Evolutionary conservation across 2,888 invertebrate genomes (phyloP), one percentile per base, ranked within the genome.

Genomic region (Caradrina clavipalpis): DNA sequence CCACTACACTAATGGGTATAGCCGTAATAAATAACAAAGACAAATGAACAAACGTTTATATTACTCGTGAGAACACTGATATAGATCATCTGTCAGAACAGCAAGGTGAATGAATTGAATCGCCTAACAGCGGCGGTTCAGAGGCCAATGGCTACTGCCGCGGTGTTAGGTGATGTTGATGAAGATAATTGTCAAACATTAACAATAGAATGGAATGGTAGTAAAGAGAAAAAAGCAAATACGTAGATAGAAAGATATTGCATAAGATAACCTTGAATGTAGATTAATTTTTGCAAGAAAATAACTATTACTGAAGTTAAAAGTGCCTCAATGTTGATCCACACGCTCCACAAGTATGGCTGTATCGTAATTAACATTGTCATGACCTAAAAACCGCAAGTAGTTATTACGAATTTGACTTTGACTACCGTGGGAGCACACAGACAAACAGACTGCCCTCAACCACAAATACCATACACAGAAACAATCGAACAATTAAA

Each of bases 401-500:
- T 82, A 68, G 81, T 86, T 87, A 87, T 89, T 88, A 89, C 88
- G 86, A 90, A 86, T 87, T 87, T 91, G 93, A 92, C 93, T 93
- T 93, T 93, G 93, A 89, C 80, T 84, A 79, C 80, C 90, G 93
- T 93, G 93, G 83, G 93, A 93, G 87, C 82, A 71, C 70, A 80
- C 82, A 56, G 67, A 80, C 82, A 59, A 70, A 78, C 73, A 82
- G 78, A 78, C 78, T 65, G 62, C 75, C 73, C 78, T 78, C 53
- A 55, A 45, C 85, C 78, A 85, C 85, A 82, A 86, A 86, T 87
- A 85, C 86, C 86, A 82, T 85, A 85, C 84, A 84, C 81, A 82
- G 75, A 87, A 87, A 93, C 91, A 93, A 92, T 94, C 87, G 88
- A 84, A 83, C 89, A 91, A 92, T 94, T 93, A 93, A 88, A 90